phyloP scores from a whole-genome alignment of 1,140 invertebrate species.

The Dreissena polymorpha region DNA sequence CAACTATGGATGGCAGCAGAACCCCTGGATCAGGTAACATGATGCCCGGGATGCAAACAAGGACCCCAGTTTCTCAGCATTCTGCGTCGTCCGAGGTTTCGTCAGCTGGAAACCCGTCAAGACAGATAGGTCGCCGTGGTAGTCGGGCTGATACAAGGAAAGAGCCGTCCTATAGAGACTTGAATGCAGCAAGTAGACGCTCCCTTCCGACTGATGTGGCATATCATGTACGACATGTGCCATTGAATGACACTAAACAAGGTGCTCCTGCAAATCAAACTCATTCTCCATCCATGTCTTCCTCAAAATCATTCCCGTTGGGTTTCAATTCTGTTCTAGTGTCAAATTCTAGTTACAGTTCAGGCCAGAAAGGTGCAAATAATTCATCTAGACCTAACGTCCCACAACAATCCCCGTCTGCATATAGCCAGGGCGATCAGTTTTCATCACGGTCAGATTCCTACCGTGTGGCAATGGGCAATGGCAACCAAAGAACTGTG shows the following conservation, averaged over 20 bases:
- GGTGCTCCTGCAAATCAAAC: conserved; percentile 6
- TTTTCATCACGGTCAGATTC: conserved; percentile 63
- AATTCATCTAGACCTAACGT: conserved; percentile 7
- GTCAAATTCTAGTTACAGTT: conserved; percentile 42
- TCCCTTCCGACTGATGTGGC: conserved; percentile 37
- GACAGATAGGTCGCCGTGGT: conserved; percentile 33
- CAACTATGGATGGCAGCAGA: conserved; percentile 31
- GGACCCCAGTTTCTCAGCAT: not conserved
- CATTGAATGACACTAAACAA: conserved; percentile 37
- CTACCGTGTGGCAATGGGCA: conserved; percentile 69
- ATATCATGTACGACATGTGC: conserved; percentile 27
- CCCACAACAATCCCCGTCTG: not conserved
- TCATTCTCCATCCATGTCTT: conserved; percentile 27
- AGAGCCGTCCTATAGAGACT: conserved; percentile 44
- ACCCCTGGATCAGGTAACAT: conserved; percentile 27
- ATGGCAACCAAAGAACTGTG: conserved; percentile 26
- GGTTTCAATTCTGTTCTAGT: conserved; percentile 44
- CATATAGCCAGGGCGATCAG: not conserved
- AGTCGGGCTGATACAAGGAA: conserved; percentile 45
- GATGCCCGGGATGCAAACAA: not conserved
- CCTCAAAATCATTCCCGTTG: conserved; percentile 45
- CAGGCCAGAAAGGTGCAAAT: conserved; percentile 19
- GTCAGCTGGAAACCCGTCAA: not conserved
- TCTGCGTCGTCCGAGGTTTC: not conserved
- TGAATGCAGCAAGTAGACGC: conserved; percentile 21